Conservation (phyloP, 2,113 vertebrate species). For the Xenus cinereus region DNA sequence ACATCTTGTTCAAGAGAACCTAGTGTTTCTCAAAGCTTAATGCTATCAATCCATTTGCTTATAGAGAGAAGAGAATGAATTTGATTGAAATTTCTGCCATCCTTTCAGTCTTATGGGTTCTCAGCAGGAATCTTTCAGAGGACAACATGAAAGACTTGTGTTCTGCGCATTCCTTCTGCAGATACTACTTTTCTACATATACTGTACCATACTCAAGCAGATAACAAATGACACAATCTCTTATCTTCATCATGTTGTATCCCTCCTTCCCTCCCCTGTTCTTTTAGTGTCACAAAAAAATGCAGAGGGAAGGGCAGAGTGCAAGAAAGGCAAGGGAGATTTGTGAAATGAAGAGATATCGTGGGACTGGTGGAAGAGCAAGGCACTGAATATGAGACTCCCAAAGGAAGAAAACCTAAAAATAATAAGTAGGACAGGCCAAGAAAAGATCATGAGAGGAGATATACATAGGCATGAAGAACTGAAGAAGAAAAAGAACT, state of each 20-base stretch:
- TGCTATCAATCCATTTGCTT: neutral
- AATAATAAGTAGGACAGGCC: neutral
- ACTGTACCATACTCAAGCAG: neutral
- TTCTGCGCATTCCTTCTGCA: neutral
- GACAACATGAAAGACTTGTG: neutral
- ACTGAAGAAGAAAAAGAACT: neutral
- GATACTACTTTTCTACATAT: neutral
- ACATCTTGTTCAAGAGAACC: neutral
- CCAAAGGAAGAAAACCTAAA: neutral
- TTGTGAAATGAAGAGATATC: neutral
- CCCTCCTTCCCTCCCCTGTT: neutral
- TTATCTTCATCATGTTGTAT: neutral
- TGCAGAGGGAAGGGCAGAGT: neutral
- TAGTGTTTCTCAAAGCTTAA: neutral
- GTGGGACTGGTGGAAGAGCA: neutral
- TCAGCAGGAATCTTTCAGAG: neutral
- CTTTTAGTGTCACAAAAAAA: neutral
- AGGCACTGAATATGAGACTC: fast-evolving
- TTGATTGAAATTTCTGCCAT: neutral
- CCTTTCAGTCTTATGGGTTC: neutral
- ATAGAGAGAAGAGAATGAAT: neutral
- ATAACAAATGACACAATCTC: neutral
- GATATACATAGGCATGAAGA: neutral
- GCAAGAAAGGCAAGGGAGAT: neutral
- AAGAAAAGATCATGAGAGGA: neutral